These are phyloP conservation scores for Coenobita brevimanus DNA, from an alignment of 1,140 invertebrate genomes.

Conservation along the genomic window DNA sequence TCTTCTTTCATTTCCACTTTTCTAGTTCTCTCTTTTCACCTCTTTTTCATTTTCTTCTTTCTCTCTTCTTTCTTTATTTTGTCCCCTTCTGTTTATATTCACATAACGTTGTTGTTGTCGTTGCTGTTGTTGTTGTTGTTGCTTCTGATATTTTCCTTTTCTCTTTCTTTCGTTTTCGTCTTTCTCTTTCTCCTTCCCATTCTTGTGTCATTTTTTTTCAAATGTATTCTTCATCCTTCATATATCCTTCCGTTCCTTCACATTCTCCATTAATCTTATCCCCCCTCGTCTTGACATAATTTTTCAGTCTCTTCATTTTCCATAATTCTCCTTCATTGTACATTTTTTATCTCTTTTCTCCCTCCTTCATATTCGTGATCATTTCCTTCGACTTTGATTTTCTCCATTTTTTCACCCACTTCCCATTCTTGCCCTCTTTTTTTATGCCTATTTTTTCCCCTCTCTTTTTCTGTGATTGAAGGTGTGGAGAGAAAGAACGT, in stretches of 20 bases:
- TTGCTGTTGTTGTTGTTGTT: not conserved
- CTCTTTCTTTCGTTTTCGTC: not conserved
- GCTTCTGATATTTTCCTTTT: not conserved
- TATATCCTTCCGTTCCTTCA: not conserved
- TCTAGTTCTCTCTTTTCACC: not conserved
- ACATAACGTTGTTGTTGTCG: not conserved
- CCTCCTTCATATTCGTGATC: not conserved
- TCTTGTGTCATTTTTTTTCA: not conserved
- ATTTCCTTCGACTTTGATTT: too few species aligned
- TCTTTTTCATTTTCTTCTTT: not conserved
- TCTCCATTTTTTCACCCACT: too few species aligned
- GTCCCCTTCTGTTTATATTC: not conserved
- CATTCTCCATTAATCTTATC: not conserved
- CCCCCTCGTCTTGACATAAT: not conserved
- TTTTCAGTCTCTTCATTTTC: not conserved
- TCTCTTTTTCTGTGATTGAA: too few species aligned
- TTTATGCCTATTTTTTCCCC: too few species aligned
- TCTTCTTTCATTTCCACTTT: not conserved
- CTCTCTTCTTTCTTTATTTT: conserved; percentile 3
- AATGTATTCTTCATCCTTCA: not conserved
- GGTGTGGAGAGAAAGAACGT: too few species aligned
- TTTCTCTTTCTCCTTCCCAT: conserved; percentile 1
- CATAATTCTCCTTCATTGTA: not conserved
- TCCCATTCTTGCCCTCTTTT: too few species aligned
- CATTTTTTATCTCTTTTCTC: not conserved